Base-by-base conservation (phyloP, 1,140 invertebrate genomes). In the Nephotettix cincticeps region DNA sequence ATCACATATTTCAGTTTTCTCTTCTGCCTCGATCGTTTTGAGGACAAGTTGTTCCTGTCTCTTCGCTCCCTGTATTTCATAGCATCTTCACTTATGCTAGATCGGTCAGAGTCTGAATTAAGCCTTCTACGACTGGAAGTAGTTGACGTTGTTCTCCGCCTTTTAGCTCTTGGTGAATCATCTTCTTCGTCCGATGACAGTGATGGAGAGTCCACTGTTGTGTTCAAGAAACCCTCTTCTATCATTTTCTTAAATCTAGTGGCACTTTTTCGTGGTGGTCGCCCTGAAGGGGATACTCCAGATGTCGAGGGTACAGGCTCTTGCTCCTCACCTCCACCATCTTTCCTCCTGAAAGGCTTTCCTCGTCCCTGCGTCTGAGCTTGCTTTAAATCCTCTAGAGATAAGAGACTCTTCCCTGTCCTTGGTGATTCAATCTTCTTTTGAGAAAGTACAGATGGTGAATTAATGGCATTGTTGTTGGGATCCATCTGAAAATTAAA, bases 11-110 rank as follows among this genome's bases (percentile, higher is more conserved):
- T 1, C 56, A 61, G 25, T 23, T 61, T 61, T 14, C 56, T 14
- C 25, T 61, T 61, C 56, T 27, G 14, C 23, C 56, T 61, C 6
- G 56, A 61, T n/a, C 21, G 27, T 28, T 61, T 61, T 27, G 56
- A 61, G 1, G 56, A 61, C 25, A 61, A 13, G 27, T 61, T 61
- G 56, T 61, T 61, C 56, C 56, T 61, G 56, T 61, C 56, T 23
- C 56, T 25, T 4, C 56, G 13, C 25, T 61, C 56, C 56, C 56
- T 61, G 56, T 61, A 61, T 25, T 61, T 61, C 21, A 14, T 13
- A 1, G 21, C 13, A 23, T 25, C 13, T 9, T 61, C 56, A 51
- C 14, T 51, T 6, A 51, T n/a, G 47, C 47, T 51, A 11, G 56
- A 27, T 13, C 6, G 23, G 56, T 61, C 56, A 25, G 56, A 61